Evolutionary conservation across 2,113 vertebrate genomes (phyloP).

Genomic region (Xiphophorus maculatus): DNA sequence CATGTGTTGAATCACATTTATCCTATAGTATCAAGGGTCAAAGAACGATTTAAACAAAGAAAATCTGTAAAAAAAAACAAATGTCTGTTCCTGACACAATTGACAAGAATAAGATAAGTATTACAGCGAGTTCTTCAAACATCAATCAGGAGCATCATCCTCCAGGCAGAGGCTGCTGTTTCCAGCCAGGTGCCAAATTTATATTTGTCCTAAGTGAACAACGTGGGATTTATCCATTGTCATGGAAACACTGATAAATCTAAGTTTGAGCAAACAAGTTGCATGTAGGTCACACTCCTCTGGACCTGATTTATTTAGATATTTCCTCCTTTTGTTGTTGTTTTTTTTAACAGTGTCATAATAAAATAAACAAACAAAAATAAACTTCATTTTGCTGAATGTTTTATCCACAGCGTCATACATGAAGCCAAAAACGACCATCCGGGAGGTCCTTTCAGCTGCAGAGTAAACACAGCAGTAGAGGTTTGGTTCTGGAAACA

Average conservation of each 20-base stretch:
- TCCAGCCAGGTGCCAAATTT: conserved; percentile 22
- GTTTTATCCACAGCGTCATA: neutral
- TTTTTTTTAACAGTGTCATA: too few relatives aligned
- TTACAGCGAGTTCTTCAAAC: neutral
- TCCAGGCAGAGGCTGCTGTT: neutral
- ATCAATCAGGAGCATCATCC: neutral
- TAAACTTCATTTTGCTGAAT: neutral
- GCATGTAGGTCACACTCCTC: conserved; percentile 47
- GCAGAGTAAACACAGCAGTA: conserved; percentile 7
- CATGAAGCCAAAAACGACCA: neutral
- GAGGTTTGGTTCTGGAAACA: conserved; percentile 22
- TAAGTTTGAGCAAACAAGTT: conserved; percentile 27
- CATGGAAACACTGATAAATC: conserved; percentile 55
- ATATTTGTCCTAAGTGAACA: conserved; percentile 42
- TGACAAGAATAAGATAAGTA: neutral
- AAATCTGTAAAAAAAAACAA: neutral
- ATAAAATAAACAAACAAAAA: too few relatives aligned
- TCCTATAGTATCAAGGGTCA: neutral
- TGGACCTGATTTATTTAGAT: conserved; percentile 34
- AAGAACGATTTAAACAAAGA: neutral
- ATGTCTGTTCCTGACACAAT: neutral
- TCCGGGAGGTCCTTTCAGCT: conserved; percentile 11
- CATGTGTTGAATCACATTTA: neutral
- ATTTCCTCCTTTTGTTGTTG: neutral
- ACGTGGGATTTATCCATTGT: conserved; percentile 36